phyloP scores from a whole-genome alignment of 2,797 vertebrate genomes.

The Crax fasciolata region DNA sequence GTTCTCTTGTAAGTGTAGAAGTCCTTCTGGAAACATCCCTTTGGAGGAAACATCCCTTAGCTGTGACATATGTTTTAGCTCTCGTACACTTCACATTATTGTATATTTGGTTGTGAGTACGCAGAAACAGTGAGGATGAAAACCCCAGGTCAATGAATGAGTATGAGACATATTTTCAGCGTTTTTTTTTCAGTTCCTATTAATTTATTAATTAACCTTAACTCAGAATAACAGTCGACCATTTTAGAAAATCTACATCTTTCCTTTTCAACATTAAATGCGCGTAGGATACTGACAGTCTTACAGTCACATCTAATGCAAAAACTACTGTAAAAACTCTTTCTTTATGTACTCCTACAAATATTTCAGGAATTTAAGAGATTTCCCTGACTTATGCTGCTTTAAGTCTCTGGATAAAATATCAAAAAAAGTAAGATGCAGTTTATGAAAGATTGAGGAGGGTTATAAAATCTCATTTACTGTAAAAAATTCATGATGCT shows the following conservation, averaged over 20 bases:
- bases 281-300: neutral
- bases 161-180: neutral
- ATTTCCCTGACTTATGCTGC: constrained; percentile 45
- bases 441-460: constrained; percentile 73
- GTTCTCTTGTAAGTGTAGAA: neutral
- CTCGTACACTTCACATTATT: neutral
- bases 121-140: neutral
- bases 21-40: neutral
- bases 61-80: neutral
- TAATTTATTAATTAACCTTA: neutral
- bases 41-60: neutral
- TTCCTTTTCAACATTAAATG: constrained; percentile 31
- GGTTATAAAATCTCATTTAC: constrained; percentile 72
- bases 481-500: constrained; percentile 73
- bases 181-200: neutral
- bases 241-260: neutral
- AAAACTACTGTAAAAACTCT: constrained; percentile 4
- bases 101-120: neutral
- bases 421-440: constrained; percentile 60
- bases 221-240: neutral
- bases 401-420: constrained; percentile 61
- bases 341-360: constrained; percentile 46
- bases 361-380: constrained; percentile 62
- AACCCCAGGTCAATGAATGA: neutral
- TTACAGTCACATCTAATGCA: constrained; percentile 24